A percentile compares a stretch with the other conserved stretches of the same genome.
phyloP scores from a whole-genome alignment of 2,113 vertebrate genomes.

The Pavo muticus region DNA sequence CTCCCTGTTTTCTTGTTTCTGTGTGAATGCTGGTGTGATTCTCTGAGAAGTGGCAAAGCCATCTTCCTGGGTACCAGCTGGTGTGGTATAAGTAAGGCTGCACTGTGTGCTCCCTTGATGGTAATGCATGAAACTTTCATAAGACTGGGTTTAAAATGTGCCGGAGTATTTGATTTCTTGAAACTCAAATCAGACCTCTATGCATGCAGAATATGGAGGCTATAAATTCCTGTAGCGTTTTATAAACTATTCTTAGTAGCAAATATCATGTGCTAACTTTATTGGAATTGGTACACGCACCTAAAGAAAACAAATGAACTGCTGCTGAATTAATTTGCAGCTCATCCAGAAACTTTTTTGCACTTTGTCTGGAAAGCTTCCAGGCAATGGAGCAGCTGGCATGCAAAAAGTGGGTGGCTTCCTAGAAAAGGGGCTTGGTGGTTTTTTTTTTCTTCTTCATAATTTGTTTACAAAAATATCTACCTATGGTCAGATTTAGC shows the following conservation, averaged over 20 bases:
- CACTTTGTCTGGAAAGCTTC: conserved; percentile 66
- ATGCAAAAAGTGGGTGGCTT: conserved; percentile 57
- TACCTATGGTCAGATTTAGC: not conserved
- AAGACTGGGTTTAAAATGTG: not conserved
- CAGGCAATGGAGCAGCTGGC: conserved; percentile 61
- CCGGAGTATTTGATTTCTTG: conserved; percentile 11
- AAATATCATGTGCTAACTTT: conserved; percentile 57
- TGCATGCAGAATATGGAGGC: not conserved
- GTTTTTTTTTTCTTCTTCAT: not conserved
- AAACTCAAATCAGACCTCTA: not conserved
- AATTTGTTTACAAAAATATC: not conserved
- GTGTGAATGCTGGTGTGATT: conserved; percentile 28
- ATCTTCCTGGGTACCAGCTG: conserved; percentile 18
- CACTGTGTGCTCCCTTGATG: not conserved
- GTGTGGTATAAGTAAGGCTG: not conserved
- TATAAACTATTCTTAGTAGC: conserved; percentile 41
- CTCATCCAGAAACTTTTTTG: conserved; percentile 66
- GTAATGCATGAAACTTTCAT: conserved; percentile 22
- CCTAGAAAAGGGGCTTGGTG: not conserved
- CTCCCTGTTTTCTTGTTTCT: not conserved
- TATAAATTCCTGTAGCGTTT: conserved; percentile 52
- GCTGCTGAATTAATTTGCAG: conserved; percentile 68
- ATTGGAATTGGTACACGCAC: conserved; percentile 58
- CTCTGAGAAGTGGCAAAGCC: not conserved
- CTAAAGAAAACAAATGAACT: conserved; percentile 62